Evolutionary conservation across 2,113 vertebrate genomes (phyloP).

Genomic region (Pelusios castaneus): DNA sequence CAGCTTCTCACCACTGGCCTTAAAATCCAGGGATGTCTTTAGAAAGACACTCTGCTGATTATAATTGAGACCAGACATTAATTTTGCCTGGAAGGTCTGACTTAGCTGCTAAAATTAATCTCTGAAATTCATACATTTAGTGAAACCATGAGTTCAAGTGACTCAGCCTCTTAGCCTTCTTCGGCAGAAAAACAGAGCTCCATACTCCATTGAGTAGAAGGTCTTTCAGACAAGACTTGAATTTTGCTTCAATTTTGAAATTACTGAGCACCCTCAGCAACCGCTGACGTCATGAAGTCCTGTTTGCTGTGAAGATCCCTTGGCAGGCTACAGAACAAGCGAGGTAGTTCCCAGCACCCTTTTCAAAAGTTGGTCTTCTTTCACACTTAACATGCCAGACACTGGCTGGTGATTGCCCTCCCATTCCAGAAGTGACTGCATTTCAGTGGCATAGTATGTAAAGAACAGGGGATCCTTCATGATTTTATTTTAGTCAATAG

Average conservation of each 20-base stretch:
- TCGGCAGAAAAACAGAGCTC: not conserved
- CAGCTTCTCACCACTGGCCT: not conserved
- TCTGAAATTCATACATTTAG: not conserved
- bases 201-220: not conserved
- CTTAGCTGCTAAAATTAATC: not conserved
- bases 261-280: not conserved
- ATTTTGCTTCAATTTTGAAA: not conserved
- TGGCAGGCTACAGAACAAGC: not conserved
- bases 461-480: not conserved
- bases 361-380: not conserved
- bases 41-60: not conserved
- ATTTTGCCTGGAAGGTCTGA: not conserved
- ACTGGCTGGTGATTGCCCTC: not conserved
- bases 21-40: not conserved
- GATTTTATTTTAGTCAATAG: not conserved
- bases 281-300: not conserved
- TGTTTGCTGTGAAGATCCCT: not conserved
- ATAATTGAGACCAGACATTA: not conserved
- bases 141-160: not conserved
- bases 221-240: not conserved
- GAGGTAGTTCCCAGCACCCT: not conserved
- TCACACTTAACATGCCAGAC: not conserved
- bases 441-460: not conserved
- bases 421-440: not conserved
- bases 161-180: not conserved